Percentiles rank a stretch among this genome's conserved stretches.
Evolutionary conservation across 2,797 vertebrate genomes (phyloP).

Genomic region (Morus bassanus): DNA sequence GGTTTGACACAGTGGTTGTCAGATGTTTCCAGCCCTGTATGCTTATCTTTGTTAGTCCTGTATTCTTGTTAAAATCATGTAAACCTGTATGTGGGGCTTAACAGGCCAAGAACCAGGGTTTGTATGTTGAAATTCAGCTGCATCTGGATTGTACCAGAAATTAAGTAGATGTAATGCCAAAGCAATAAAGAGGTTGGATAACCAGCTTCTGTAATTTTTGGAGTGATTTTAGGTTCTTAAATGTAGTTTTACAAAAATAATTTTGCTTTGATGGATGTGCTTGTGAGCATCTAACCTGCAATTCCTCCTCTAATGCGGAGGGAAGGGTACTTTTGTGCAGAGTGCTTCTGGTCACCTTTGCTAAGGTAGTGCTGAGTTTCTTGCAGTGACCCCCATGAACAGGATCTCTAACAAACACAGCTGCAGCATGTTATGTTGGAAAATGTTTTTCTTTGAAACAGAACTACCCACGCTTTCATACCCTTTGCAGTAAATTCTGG

Average conservation of each 20-base stretch:
- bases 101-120: background rate
- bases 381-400: background rate
- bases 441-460: background rate
- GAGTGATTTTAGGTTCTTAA: background rate
- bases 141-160: background rate
- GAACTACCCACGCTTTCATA: background rate
- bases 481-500: background rate
- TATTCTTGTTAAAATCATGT: background rate
- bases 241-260: background rate
- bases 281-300: background rate
- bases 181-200: background rate
- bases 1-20: background rate
- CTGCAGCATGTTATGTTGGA: background rate
- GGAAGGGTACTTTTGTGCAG: background rate
- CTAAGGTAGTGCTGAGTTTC: conserved; percentile 18
- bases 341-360: conserved; percentile 42
- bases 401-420: background rate
- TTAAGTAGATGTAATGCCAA: background rate
- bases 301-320: conserved; percentile 19
- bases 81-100: background rate
- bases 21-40: background rate
- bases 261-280: background rate
- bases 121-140: background rate
- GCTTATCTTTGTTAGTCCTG: background rate
- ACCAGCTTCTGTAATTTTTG: background rate